These are phyloP conservation scores for Harmothoe impar DNA, from an alignment of 2,888 invertebrate genomes.

Conservation along the genomic window DNA sequence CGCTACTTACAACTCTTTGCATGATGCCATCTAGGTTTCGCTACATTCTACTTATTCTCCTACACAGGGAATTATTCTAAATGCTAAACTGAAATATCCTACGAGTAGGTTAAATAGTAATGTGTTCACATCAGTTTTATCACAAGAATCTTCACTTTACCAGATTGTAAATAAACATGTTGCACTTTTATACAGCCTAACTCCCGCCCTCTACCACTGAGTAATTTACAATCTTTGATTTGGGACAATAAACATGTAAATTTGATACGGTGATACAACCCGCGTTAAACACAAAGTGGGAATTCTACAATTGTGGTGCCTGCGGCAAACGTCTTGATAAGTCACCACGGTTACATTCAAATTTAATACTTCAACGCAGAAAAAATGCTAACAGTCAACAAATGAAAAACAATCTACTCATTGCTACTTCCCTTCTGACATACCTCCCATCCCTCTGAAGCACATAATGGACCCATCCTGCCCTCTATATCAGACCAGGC, in stretches of 20 bases:
- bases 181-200: neutral
- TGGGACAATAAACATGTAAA: neutral
- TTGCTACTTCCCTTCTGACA: neutral
- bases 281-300: neutral
- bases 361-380: neutral
- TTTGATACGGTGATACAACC: neutral
- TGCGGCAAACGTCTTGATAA: neutral
- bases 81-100: slow-evolving; percentile 6
- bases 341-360: neutral
- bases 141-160: neutral
- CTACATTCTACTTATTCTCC: neutral
- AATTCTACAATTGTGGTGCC: neutral
- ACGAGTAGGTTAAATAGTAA: slow-evolving; percentile 8
- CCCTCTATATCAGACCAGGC: neutral
- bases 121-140: neutral
- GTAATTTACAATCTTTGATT: slow-evolving; percentile 2
- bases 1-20: neutral
- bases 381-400: slow-evolving; percentile 5
- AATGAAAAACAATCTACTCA: neutral
- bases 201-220: neutral
- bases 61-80: neutral
- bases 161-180: neutral
- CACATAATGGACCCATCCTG: neutral
- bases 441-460: neutral
- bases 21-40: neutral